phyloP scores from a whole-genome alignment of 2,797 vertebrate species.

The Leptatherina wallacei region DNA sequence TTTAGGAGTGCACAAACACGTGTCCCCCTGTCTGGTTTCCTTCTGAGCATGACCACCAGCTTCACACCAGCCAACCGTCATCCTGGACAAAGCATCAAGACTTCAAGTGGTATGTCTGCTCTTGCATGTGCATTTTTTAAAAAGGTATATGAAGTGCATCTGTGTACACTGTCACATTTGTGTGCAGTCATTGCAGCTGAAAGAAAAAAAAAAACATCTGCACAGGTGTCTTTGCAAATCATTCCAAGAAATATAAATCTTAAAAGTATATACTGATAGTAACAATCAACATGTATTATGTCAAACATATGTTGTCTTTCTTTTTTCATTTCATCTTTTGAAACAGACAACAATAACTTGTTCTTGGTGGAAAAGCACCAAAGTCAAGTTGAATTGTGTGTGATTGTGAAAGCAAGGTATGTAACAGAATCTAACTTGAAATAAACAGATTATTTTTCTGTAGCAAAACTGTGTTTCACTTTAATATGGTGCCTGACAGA shows the following conservation, averaged over 20 bases:
- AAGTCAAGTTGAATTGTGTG: constrained; percentile 66
- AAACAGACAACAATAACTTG: constrained; percentile 41
- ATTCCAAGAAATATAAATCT: constrained; percentile 26
- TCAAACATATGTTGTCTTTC: constrained; percentile 42
- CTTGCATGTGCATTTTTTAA: constrained; percentile 18
- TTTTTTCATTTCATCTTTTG: constrained; percentile 58
- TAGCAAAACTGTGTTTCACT: constrained; percentile 85
- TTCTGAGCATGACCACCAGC: constrained; percentile 77
- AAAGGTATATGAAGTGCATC: constrained; percentile 17
- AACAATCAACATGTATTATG: constrained; percentile 29
- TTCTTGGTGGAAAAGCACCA: constrained; percentile 51
- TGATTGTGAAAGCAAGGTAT: constrained; percentile 70
- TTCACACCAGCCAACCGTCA: constrained; percentile 70
- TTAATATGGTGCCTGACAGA: constrained; percentile 81
- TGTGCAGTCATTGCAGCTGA: constrained; percentile 6
- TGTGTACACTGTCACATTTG: neutral
- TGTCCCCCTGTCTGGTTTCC: constrained; percentile 82
- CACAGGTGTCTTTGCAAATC: constrained; percentile 21
- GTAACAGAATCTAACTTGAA: constrained; percentile 82
- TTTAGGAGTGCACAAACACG: constrained; percentile 82
- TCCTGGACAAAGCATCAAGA: constrained; percentile 63
- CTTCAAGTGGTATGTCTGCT: constrained; percentile 59
- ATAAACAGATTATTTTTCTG: constrained; percentile 86
- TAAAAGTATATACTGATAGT: neutral
- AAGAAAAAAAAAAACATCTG: constrained; percentile 1